A percentile compares a stretch with the other conserved stretches of the same genome.
These are phyloP conservation scores for Strix aluco DNA, from an alignment of 2,113 vertebrate genomes.

Conservation along the genomic window DNA sequence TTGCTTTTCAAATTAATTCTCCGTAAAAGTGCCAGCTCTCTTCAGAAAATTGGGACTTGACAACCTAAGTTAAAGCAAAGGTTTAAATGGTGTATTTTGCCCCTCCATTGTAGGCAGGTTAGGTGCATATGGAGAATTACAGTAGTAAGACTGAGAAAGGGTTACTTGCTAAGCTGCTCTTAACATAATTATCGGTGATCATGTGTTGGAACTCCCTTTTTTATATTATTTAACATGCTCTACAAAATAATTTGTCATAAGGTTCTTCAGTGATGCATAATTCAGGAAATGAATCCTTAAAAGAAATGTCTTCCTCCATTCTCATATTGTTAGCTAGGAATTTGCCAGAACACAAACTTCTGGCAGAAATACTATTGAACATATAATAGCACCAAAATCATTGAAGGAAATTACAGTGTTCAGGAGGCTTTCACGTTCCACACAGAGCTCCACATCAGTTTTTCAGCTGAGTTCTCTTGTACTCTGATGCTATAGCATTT, in stretches of 20 bases:
- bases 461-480: not conserved
- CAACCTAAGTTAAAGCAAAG: not conserved
- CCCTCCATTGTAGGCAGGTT: not conserved
- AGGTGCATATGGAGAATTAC: not conserved
- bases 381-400: not conserved
- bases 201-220: not conserved
- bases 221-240: not conserved
- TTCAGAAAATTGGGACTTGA: not conserved
- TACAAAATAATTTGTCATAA: constrained; percentile 12
- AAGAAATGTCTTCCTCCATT: not conserved
- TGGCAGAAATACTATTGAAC: not conserved
- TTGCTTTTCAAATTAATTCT: not conserved
- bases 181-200: not conserved
- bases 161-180: not conserved
- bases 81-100: not conserved
- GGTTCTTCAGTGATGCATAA: not conserved
- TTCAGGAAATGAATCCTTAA: not conserved
- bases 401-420: not conserved
- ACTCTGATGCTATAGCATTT: not conserved
- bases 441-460: not conserved
- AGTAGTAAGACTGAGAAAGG: not conserved
- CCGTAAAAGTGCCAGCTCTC: not conserved
- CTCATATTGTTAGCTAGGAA: not conserved
- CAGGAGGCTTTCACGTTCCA: not conserved
- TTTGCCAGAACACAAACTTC: not conserved